A percentile compares a stretch with the other conserved stretches of the same genome.
Evolutionary conservation across 2,797 vertebrate species (phyloP).

Genomic region (Fringilla coelebs): DNA sequence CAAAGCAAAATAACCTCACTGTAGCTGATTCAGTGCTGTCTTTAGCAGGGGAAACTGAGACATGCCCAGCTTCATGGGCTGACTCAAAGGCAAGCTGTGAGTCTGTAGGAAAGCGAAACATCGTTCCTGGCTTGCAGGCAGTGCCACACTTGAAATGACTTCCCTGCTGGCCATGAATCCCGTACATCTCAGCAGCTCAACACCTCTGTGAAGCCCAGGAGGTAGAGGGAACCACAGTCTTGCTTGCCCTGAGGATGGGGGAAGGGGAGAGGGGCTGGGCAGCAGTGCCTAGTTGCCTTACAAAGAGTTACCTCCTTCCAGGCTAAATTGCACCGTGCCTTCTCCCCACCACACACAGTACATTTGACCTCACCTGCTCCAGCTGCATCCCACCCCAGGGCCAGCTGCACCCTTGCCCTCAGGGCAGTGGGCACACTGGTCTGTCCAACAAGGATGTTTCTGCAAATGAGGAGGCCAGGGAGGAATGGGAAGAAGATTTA

Average conservation of each 20-base stretch:
- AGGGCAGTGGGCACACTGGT: neutral
- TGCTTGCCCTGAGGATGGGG: neutral
- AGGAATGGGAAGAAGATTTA: slow-evolving; percentile 8
- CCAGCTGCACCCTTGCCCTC: neutral
- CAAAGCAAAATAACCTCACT: neutral
- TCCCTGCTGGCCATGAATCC: neutral
- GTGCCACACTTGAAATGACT: neutral
- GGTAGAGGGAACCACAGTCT: neutral
- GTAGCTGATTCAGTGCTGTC: neutral
- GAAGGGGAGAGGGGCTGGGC: neutral
- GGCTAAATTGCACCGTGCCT: neutral
- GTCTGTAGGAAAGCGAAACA: neutral
- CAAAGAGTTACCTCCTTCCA: neutral
- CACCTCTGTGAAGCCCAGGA: neutral
- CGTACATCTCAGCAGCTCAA: neutral
- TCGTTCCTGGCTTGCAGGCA: neutral
- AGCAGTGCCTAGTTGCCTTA: neutral
- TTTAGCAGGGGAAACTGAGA: neutral
- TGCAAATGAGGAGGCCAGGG: neutral
- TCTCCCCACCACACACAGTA: neutral
- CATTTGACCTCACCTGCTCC: neutral
- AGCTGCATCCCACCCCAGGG: rapidly evolving
- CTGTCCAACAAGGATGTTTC: neutral
- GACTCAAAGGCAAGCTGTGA: neutral
- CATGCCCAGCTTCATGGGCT: neutral